Percentiles rank a stretch among this genome's conserved stretches.
These are phyloP conservation scores for Numida meleagris DNA, from an alignment of 2,113 vertebrate genomes.

Conservation along the genomic window DNA sequence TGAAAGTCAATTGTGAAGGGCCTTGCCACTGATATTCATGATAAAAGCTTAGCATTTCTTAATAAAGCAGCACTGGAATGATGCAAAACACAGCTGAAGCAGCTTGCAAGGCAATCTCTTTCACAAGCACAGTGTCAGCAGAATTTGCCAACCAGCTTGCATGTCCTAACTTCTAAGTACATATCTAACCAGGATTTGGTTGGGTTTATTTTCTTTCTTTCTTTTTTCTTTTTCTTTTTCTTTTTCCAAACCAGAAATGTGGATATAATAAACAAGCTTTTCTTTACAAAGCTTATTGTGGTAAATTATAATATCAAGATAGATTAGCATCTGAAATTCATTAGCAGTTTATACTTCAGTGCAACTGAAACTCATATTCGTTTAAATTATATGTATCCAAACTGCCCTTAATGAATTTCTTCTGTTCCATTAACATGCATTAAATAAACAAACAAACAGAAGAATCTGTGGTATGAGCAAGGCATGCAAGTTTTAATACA, in stretches of 20 bases:
- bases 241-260: conserved; percentile 3
- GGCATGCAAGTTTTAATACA: conserved; percentile 75
- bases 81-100: conserved; percentile 57
- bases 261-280: conserved; percentile 47
- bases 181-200: neutral
- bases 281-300: conserved; percentile 16
- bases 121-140: conserved; percentile 66
- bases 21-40: conserved; percentile 43
- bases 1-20: conserved; percentile 12
- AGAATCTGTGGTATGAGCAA: conserved; percentile 53
- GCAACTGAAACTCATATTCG: conserved; percentile 38
- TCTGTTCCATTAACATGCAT: conserved; percentile 76
- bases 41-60: conserved; percentile 53
- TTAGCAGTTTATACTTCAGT: conserved; percentile 74
- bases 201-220: neutral
- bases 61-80: conserved; percentile 49
- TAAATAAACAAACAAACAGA: conserved; percentile 69
- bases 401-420: conserved; percentile 72
- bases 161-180: conserved; percentile 51
- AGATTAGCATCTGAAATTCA: conserved; percentile 74
- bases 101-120: conserved; percentile 59
- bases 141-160: conserved; percentile 56
- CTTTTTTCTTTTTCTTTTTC: neutral
- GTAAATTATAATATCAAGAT: conserved; percentile 42
- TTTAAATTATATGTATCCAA: conserved; percentile 45